Base-by-base conservation (phyloP, 2,888 invertebrate species). In the Lymantria monacha region DNA sequence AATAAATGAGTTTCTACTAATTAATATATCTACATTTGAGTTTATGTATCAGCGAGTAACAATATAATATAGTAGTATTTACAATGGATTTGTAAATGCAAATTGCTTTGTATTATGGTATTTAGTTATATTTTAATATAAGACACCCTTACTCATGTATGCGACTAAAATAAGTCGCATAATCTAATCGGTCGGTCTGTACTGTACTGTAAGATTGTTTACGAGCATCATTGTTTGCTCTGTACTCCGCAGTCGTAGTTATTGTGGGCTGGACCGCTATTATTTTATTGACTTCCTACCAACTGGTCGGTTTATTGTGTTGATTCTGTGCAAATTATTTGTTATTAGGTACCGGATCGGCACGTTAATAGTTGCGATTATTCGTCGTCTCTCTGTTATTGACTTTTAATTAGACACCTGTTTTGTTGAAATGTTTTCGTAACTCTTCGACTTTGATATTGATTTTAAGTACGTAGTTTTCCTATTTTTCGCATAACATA, bases 271-370 rank as follows among this genome's bases (percentile, higher is more conserved):
- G 70, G 67, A 73, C 69, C 71, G 67, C 74, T 74, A 81, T 79
- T 82, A 78, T 81, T 81, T 84, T 82, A 84, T 83, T 83, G 82
- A 83, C 80, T 83, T 81, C 81, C 82, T 80, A 79, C 77, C 70
- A 74, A 77, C 77, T 70, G 72, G 69, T 69, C 66, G 66, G 71
- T 71, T 79, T 74, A 77, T 75, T 74, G 69, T 71, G 57, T 67
- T 69, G 57, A 62, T 59, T 65, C 60, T 58, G 49, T 45, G 51
- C 51, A 50, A 57, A 73, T 69, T 68, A 69, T 73, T 70, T 72
- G 64, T 59, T 65, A 62, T 66, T 66, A 59, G 60, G 51, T 58
- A 62, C 51, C 8, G 22, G 51, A 55, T 59, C 49, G 48, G 58
- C 55, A 54, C 53, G 63, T 63, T 66, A 66, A 66, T 66, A 59